Evolutionary conservation across 2,888 invertebrate genomes (phyloP).

Genomic region (Idaea aversata): DNA sequence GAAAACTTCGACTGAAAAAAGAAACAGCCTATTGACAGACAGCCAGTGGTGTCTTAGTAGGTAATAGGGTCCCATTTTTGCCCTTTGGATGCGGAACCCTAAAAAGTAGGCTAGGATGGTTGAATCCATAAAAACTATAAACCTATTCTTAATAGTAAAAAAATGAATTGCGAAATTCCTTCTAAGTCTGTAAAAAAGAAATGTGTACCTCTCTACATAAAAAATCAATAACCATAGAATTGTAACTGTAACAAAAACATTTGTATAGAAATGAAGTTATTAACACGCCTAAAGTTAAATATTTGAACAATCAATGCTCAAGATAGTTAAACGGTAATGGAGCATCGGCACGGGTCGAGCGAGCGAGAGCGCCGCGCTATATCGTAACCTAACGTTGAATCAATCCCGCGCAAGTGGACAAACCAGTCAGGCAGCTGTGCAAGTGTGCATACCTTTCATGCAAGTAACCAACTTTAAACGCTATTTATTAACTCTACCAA

Average conservation of each 20-base stretch:
- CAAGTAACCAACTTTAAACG: slow-evolving; percentile 62
- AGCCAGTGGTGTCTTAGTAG: no score
- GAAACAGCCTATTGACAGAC: no score
- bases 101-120: no score
- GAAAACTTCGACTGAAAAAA: no score
- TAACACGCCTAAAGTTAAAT: slow-evolving; percentile 17
- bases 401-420: slow-evolving; percentile 78
- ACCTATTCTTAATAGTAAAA: no score
- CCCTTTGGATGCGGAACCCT: no score
- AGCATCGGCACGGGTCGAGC: slow-evolving; percentile 57
- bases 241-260: not conserved
- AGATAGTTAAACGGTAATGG: slow-evolving; percentile 63
- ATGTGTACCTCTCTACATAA: not conserved
- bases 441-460: slow-evolving; percentile 57
- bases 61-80: no score
- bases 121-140: not conserved
- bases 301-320: slow-evolving; percentile 34
- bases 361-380: slow-evolving; percentile 39
- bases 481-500: not conserved
- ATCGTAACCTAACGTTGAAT: slow-evolving; percentile 75
- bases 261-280: slow-evolving; percentile 6
- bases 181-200: no score
- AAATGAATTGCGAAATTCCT: no score
- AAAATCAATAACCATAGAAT: not conserved
- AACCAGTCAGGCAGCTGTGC: slow-evolving; percentile 76